Conservation (phyloP, 64 coral and sea anemone genomes). For the Montipora sp. region DNA sequence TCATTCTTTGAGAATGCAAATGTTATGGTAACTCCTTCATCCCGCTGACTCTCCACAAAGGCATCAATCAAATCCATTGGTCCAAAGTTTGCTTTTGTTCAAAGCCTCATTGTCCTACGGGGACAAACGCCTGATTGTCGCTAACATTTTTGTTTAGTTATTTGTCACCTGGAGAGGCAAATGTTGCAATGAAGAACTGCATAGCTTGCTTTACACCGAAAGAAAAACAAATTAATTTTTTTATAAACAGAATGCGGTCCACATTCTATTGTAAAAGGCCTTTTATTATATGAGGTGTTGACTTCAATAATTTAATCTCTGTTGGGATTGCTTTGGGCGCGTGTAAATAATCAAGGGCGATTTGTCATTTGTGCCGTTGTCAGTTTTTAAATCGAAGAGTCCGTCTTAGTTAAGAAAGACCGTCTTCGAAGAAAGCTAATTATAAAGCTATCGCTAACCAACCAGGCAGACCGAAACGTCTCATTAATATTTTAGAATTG, state of each 20-base stretch:
- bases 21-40: background rate
- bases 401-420: background rate
- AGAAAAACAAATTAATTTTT: background rate
- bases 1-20: conserved; percentile 44
- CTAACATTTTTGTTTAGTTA: conserved; percentile 9
- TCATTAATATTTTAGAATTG: background rate
- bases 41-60: background rate
- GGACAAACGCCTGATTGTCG: conserved; percentile 11
- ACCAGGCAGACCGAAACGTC: background rate
- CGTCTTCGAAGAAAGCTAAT: conserved; percentile 8
- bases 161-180: background rate
- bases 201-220: background rate
- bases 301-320: conserved; percentile 13
- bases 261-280: background rate
- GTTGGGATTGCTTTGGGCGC: background rate
- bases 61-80: conserved; percentile 20
- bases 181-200: background rate
- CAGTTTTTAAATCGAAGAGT: conserved; percentile 19
- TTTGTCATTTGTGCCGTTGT: background rate
- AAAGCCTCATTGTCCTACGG: background rate
- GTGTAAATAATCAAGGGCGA: background rate
- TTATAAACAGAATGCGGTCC: background rate
- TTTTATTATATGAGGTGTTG: background rate
- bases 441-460: background rate
- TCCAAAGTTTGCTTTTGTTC: conserved; percentile 17